A percentile compares a stretch with the other conserved stretches of the same genome.
phyloP scores from a whole-genome alignment of 2,113 vertebrate genomes.

The Sorex araneus region DNA sequence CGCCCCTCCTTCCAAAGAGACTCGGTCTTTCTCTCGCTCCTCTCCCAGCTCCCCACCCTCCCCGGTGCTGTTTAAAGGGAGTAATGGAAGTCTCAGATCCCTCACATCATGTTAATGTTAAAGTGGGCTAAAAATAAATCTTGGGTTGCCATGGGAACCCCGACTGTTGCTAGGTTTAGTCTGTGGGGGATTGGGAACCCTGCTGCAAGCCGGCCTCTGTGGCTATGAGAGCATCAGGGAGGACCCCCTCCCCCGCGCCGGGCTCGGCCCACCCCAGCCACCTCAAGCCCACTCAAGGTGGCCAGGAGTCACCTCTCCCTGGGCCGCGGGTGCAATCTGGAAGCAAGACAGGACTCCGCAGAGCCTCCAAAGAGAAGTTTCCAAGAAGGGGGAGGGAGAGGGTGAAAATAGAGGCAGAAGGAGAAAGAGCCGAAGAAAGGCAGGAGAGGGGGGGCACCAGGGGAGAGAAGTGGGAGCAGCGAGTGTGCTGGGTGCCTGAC shows the following conservation, averaged over 20 bases:
- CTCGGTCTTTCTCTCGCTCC: neutral
- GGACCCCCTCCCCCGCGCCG: neutral
- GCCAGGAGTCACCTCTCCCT: neutral
- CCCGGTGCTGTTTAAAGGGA: slow-evolving; percentile 73
- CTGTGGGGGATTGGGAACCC: slow-evolving; percentile 87
- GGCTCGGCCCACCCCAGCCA: neutral
- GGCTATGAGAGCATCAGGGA: slow-evolving; percentile 41
- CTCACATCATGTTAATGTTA: slow-evolving; percentile 87
- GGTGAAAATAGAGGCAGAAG: slow-evolving; percentile 21
- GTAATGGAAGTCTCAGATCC: slow-evolving; percentile 81
- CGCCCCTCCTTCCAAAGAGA: slow-evolving; percentile 54
- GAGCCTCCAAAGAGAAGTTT: slow-evolving; percentile 13
- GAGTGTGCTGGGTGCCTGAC: neutral
- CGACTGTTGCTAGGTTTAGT: slow-evolving; percentile 89
- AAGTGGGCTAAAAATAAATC: slow-evolving; percentile 91
- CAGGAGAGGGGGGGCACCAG: neutral
- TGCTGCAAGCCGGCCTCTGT: slow-evolving; percentile 70
- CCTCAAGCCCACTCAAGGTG: neutral
- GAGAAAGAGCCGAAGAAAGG: neutral
- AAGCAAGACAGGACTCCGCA: neutral
- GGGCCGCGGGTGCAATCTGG: neutral
- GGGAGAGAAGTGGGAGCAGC: neutral
- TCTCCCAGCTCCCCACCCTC: neutral
- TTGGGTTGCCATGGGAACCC: slow-evolving; percentile 90
- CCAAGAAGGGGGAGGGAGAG: neutral